Percentiles rank a stretch among this genome's conserved stretches.
Conservation (phyloP, 2,113 vertebrate species). For the Nothocercus nigrocapillus region DNA sequence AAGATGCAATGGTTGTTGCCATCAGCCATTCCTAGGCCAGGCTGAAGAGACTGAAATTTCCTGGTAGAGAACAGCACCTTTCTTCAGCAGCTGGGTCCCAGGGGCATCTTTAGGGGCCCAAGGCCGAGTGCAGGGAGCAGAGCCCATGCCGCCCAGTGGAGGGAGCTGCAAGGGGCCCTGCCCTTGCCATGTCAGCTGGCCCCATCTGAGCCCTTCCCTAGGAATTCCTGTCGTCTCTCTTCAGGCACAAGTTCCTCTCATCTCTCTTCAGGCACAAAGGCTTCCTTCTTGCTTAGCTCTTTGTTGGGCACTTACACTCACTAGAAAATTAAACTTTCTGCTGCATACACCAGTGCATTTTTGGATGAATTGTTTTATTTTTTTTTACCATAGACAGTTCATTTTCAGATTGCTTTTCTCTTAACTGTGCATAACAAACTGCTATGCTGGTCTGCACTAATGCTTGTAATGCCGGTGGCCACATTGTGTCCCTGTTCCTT, state of each 20-base stretch:
- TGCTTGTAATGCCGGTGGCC: background rate
- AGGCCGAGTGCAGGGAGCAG: background rate
- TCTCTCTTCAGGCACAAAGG: background rate
- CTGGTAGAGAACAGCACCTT: background rate
- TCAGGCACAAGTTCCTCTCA: background rate
- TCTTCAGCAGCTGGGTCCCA: background rate
- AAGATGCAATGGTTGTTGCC: background rate
- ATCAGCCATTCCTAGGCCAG: background rate
- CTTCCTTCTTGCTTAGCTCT: background rate
- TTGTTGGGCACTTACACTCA: background rate
- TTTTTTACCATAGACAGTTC: background rate
- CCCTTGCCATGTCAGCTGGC: background rate
- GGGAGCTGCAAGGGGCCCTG: background rate
- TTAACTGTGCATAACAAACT: background rate
- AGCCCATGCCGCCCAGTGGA: background rate
- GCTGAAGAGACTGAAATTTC: background rate
- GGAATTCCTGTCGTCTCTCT: background rate
- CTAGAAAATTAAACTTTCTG: background rate
- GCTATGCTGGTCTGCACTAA: background rate
- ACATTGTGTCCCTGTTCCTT: background rate
- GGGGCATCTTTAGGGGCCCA: background rate
- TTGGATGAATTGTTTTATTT: background rate
- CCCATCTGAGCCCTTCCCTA: fast-evolving
- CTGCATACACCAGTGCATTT: background rate
- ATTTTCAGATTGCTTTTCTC: background rate